phyloP scores from a whole-genome alignment of 2,797 vertebrate species.

The Arctocebus calabarensis region DNA sequence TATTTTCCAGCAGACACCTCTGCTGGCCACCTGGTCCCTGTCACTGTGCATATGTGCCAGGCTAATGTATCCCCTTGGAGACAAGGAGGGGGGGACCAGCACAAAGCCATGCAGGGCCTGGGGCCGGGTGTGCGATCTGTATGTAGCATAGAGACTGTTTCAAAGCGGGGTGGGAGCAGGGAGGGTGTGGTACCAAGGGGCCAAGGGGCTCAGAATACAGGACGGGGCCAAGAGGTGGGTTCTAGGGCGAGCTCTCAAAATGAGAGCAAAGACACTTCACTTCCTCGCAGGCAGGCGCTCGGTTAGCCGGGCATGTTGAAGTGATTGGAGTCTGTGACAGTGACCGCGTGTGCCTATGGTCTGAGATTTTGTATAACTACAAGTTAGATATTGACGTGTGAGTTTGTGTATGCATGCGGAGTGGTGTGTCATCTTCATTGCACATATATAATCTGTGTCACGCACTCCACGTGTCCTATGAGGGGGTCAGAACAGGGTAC shows the following conservation, averaged over 20 bases:
- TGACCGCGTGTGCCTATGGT: neutral
- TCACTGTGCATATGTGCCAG: slow-evolving; percentile 18
- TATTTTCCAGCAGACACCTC: slow-evolving; percentile 4
- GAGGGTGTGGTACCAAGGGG: neutral
- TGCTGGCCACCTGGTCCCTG: neutral
- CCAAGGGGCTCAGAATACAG: neutral
- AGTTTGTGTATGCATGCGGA: neutral
- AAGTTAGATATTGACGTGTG: neutral
- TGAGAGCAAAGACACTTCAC: neutral
- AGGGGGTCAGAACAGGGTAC: neutral
- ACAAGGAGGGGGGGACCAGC: neutral
- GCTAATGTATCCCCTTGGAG: neutral
- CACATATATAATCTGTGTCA: neutral
- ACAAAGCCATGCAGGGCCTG: neutral
- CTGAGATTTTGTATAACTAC: neutral
- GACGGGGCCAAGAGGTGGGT: neutral
- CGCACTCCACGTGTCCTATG: neutral
- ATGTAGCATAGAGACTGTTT: neutral
- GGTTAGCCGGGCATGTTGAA: neutral
- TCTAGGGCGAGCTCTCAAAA: neutral
- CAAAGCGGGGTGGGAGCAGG: neutral
- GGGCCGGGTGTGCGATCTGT: neutral
- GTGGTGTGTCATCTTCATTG: neutral
- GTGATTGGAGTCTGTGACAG: neutral
- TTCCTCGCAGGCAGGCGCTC: neutral